A percentile compares a stretch with the other conserved stretches of the same genome.
phyloP scores from a whole-genome alignment of 2,888 invertebrate species.

The Baronia brevicornis region DNA sequence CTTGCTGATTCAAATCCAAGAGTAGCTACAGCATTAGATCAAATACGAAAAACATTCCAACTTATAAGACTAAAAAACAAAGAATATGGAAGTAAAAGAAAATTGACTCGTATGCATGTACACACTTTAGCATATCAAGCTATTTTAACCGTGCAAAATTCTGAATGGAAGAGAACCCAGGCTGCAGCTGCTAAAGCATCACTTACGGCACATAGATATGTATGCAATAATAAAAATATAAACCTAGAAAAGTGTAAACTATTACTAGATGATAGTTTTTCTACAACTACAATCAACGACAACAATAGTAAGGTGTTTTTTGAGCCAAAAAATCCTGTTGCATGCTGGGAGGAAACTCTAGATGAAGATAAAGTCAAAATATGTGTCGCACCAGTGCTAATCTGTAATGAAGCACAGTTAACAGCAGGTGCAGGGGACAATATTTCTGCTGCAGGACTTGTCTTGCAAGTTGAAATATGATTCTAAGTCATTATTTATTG shows the following conservation, averaged over 20 bases:
- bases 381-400: conserved; percentile 89
- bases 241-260: conserved; percentile 67
- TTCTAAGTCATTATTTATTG: conserved; percentile 21
- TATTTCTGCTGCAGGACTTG: conserved; percentile 90
- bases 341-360: conserved; percentile 85
- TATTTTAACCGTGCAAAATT: conserved; percentile 80
- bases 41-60: conserved; percentile 83
- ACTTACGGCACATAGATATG: conserved; percentile 87
- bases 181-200: conserved; percentile 90
- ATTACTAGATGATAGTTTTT: conserved; percentile 88
- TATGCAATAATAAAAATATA: conserved; percentile 81
- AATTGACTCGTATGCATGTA: conserved; percentile 85
- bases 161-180: conserved; percentile 84
- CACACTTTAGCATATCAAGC: conserved; percentile 93
- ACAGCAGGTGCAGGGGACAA: conserved; percentile 93
- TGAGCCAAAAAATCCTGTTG: conserved; percentile 82
- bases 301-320: conserved; percentile 77
- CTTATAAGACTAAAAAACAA: conserved; percentile 63
- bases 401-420: conserved; percentile 86
- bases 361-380: conserved; percentile 75
- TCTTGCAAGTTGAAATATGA: conserved; percentile 77
- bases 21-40: conserved; percentile 86
- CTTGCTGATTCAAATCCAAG: conserved; percentile 87
- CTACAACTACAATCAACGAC: conserved; percentile 77
- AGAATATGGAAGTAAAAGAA: conserved; percentile 61